Evolutionary conservation across 2,888 invertebrate genomes (phyloP), one percentile per base, ranked within the genome.

Genomic region (Exocentrus adspersus): DNA sequence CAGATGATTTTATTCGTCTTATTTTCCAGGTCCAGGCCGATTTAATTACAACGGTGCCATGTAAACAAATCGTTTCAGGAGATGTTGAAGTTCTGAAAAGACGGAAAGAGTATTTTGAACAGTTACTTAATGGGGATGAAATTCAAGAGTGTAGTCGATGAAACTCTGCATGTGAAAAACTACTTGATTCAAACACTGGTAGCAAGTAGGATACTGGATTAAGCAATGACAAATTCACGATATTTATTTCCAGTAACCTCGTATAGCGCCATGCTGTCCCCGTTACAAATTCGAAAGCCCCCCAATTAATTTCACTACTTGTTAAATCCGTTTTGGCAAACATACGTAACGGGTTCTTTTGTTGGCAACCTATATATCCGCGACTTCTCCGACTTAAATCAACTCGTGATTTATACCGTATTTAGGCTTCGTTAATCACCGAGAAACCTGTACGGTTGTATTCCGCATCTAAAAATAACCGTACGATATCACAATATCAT

Each of bases 401-500:
- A 14, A 19, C 32, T 17, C 19, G 16, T 42, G 50, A 59, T 59
- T 59, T 59, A 59, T 59, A 51, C 17, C 41, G 28, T 51, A 19
- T 51, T 45, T 60, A 52, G 19, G 45, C 60, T 60, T 43, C 30
- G 53, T 51, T 41, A 53, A 51, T 64, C 54, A 60, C 56, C 60
- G 46, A 21, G 41, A 60, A 64, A 60, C 60, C 60, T 56, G 64
- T 48, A 60, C 17, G 57, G 60, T 16, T 46, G 32, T 46, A 45
- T 32, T 57, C 52, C 24, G 43, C 12, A n/a, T 42, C 60, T 61
- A 61, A 64, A 64, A 64, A 64, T 61, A 61, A 52, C 56, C 52
- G 57, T 57, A 61, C 61, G 61, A 57, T 64, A 60, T 61, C 24
- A 56, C 61, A 57, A 50, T 64, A 61, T 46, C 64, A 64, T 64